A percentile compares a stretch with the other conserved stretches of the same genome.
phyloP scores from a whole-genome alignment of 2,113 vertebrate species.

The Clarias macrocephalus region DNA sequence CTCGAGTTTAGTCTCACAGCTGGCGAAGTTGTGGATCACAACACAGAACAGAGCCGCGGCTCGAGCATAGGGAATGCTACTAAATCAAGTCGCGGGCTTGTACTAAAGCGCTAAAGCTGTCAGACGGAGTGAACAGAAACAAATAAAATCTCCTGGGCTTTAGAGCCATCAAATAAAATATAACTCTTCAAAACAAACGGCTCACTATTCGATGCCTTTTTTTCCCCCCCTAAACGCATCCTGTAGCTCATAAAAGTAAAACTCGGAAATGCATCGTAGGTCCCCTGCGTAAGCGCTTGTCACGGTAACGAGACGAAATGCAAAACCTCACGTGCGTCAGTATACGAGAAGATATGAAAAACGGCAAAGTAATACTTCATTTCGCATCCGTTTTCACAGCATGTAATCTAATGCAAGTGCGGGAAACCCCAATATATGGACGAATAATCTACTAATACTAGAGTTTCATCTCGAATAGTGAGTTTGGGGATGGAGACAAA shows the following conservation, averaged over 20 bases:
- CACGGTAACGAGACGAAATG: constrained; percentile 18
- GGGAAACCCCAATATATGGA: neutral
- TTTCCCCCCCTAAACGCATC: constrained; percentile 11
- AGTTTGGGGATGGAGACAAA: constrained; percentile 1
- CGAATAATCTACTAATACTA: neutral
- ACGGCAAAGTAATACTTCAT: constrained; percentile 1
- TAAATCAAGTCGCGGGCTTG: constrained; percentile 40
- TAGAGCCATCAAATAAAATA: constrained; percentile 31
- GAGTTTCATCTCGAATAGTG: neutral
- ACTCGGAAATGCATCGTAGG: neutral
- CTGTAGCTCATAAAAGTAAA: constrained; percentile 15
- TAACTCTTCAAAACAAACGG: constrained; percentile 34
- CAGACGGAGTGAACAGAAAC: constrained; percentile 41
- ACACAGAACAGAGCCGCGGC: neutral
- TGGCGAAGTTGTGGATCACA: constrained; percentile 20
- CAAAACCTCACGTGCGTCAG: neutral
- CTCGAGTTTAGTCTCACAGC: neutral
- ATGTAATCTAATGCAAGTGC: constrained; percentile 5
- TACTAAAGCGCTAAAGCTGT: constrained; percentile 41
- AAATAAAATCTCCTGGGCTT: constrained; percentile 17
- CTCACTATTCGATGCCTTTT: neutral
- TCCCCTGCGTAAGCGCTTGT: constrained; percentile 14
- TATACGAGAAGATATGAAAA: constrained; percentile 1
- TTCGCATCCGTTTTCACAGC: constrained; percentile 32
- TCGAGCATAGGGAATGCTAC: constrained; percentile 10